phyloP scores from a whole-genome alignment of 2,797 vertebrate species.

The Toxotes lorentzi region DNA sequence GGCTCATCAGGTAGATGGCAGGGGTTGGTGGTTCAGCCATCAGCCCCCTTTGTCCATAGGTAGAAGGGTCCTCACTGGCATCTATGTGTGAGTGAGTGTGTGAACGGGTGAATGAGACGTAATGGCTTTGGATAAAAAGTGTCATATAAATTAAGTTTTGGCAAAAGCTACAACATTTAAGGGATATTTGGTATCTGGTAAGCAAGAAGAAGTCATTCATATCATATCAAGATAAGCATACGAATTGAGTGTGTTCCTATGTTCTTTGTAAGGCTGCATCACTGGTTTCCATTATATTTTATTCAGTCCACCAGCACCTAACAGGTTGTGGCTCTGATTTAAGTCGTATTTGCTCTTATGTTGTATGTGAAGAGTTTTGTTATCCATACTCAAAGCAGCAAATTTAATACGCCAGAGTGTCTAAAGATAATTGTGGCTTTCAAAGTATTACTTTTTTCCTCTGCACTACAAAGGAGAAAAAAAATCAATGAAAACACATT shows the following conservation, averaged over 20 bases:
- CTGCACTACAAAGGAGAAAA: not conserved
- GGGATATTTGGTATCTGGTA: not conserved
- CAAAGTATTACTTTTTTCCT: not conserved
- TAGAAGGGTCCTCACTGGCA: not conserved
- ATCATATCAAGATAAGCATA: not conserved
- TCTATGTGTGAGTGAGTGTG: not conserved
- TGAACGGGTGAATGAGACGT: not conserved
- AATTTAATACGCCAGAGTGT: not conserved
- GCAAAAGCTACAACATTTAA: not conserved
- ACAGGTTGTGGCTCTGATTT: slow-evolving; percentile 15
- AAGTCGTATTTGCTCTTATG: not conserved
- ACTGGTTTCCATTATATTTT: not conserved
- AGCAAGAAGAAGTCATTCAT: not conserved
- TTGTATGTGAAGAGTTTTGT: not conserved
- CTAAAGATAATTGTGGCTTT: not conserved
- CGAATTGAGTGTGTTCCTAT: not conserved
- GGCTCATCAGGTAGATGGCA: not conserved
- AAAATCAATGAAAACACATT: slow-evolving; percentile 13
- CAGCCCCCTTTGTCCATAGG: too few relatives aligned
- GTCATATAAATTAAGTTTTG: not conserved
- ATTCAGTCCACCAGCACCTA: not conserved
- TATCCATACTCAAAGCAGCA: not conserved
- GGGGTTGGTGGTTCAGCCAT: not conserved
- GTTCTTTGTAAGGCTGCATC: slow-evolving; percentile 18
- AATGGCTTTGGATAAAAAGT: not conserved